A percentile compares a stretch with the other conserved stretches of the same genome.
These are phyloP conservation scores for Drosophila quadrilineata DNA, from an alignment of 1,140 invertebrate genomes.

Conservation along the genomic window DNA sequence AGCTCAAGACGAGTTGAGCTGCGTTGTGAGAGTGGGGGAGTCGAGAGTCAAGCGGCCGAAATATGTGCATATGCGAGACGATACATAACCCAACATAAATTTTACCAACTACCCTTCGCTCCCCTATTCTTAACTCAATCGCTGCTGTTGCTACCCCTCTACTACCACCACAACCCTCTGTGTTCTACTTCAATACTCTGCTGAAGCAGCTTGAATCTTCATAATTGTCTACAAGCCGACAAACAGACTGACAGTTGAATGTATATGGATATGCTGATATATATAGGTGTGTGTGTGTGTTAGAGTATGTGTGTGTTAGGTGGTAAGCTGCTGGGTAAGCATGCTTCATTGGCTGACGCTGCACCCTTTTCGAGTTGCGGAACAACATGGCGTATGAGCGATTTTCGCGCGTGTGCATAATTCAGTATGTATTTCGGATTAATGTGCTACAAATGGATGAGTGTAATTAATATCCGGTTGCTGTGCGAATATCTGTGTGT, in stretches of 20 bases:
- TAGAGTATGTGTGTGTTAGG: slow-evolving; percentile 1
- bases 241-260: too few species aligned
- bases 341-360: not conserved
- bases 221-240: slow-evolving; percentile 29
- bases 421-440: slow-evolving; percentile 39
- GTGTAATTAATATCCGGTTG: slow-evolving; percentile 60
- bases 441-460: slow-evolving; percentile 50
- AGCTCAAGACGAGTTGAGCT: too few species aligned
- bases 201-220: slow-evolving; percentile 25
- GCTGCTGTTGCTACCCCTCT: too few species aligned
- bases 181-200: too few species aligned
- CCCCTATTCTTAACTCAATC: too few species aligned
- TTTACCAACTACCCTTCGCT: slow-evolving; percentile 11
- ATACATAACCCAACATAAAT: slow-evolving; percentile 14
- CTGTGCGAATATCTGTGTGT: too few species aligned
- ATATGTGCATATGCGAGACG: not conserved
- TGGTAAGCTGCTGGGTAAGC: slow-evolving; percentile 1
- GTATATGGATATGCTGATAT: not conserved
- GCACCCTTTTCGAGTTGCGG: too few species aligned
- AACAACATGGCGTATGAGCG: slow-evolving; percentile 30
- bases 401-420: slow-evolving; percentile 28
- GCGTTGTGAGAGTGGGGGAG: not conserved
- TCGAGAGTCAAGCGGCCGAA: not conserved
- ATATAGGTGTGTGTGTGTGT: not conserved
- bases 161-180: too few species aligned